Conservation (phyloP, 2,113 vertebrate species). For the Thermophis baileyi region DNA sequence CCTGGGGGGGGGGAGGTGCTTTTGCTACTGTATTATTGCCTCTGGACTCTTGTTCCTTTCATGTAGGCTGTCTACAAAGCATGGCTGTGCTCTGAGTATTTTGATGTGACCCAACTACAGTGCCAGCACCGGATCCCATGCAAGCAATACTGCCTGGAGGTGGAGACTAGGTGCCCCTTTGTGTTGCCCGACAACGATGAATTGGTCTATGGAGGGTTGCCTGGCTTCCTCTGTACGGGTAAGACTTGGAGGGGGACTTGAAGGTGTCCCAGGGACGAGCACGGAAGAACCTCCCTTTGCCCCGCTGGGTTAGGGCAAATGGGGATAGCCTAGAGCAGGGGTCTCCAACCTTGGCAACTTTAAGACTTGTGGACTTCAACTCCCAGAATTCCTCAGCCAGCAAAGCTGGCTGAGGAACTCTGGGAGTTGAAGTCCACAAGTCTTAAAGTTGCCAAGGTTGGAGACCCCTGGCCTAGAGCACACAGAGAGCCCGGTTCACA, state of each 20-base stretch:
- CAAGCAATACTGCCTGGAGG: slow-evolving; percentile 85
- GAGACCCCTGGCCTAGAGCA: too few species aligned
- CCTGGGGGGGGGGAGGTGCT: fast-evolving
- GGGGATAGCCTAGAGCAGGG: too few species aligned
- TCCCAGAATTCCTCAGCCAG: too few species aligned
- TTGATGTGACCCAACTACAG: slow-evolving; percentile 80
- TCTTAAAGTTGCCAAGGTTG: too few species aligned
- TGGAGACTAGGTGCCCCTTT: slow-evolving; percentile 82
- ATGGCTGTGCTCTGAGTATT: slow-evolving; percentile 83
- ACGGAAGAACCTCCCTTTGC: neutral
- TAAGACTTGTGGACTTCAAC: too few species aligned
- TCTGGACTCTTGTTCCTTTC: neutral
- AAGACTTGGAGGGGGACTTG: slow-evolving; percentile 32
- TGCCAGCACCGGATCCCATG: slow-evolving; percentile 79
- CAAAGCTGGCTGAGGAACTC: too few species aligned
- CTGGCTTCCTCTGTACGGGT: slow-evolving; percentile 83
- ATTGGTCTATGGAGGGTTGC: slow-evolving; percentile 81
- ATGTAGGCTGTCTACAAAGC: slow-evolving; percentile 81
- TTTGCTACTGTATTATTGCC: neutral
- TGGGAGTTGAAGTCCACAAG: too few species aligned
- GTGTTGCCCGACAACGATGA: slow-evolving; percentile 82
- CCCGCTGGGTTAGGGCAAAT: neutral
- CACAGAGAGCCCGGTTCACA: neutral
- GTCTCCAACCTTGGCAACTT: too few species aligned
- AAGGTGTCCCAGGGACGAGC: neutral